Evolutionary conservation across 2,113 vertebrate species (phyloP).

Genomic region (Fukomys damarensis): DNA sequence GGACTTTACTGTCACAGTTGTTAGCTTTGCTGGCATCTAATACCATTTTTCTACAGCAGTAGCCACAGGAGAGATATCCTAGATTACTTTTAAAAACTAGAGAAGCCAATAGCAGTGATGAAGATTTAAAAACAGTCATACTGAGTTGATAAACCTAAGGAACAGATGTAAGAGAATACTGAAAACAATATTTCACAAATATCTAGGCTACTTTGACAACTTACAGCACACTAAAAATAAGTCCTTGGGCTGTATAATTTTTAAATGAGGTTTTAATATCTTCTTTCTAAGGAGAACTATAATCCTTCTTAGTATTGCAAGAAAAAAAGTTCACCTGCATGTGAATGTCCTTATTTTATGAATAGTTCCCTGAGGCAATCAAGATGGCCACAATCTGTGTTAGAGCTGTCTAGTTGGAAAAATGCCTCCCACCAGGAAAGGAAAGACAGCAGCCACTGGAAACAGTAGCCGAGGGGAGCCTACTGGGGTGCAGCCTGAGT

Average conservation of each 20-base stretch:
- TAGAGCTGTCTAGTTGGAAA: conserved; percentile 24
- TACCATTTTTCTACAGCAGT: background rate
- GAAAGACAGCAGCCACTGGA: background rate
- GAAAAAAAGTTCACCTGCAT: background rate
- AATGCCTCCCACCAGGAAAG: background rate
- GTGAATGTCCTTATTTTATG: conserved; percentile 48
- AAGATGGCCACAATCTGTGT: conserved; percentile 32
- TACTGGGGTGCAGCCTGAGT: background rate
- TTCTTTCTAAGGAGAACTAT: conserved; percentile 32
- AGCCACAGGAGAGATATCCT: conserved; percentile 26
- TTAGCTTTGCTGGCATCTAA: conserved; percentile 53
- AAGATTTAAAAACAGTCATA: conserved; percentile 37
- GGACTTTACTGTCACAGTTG: background rate
- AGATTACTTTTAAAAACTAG: conserved; percentile 24
- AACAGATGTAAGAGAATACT: background rate
- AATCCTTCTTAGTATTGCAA: conserved; percentile 29
- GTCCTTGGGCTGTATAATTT: background rate
- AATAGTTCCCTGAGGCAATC: conserved; percentile 47
- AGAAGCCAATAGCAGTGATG: background rate
- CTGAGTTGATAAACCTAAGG: background rate
- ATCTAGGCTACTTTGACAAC: conserved; percentile 27
- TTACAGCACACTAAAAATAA: background rate
- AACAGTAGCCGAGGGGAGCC: background rate
- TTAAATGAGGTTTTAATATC: conserved; percentile 24
- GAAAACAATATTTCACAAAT: conserved; percentile 37